phyloP scores from a whole-genome alignment of 1,140 invertebrate genomes.

The Hylaeus volcanicus region DNA sequence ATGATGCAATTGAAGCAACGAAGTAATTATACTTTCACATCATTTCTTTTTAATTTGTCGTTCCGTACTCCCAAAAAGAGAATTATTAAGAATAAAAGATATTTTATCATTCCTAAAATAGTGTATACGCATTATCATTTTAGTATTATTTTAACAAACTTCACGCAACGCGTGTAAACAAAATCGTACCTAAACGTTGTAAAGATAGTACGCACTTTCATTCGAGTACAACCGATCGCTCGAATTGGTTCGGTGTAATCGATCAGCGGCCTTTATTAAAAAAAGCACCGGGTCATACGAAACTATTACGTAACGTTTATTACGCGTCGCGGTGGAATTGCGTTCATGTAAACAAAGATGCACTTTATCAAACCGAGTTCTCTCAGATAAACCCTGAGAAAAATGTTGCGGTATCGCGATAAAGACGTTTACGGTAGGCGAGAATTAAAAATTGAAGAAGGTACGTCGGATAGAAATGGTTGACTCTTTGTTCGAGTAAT shows the following conservation, averaged over 20 bases:
- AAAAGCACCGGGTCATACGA: neutral
- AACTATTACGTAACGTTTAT: conserved; percentile 26
- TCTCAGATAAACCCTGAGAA: conserved; percentile 14
- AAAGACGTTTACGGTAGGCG: neutral
- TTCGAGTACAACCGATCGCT: conserved; percentile 7
- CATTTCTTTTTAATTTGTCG: too few species aligned
- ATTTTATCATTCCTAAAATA: too few species aligned
- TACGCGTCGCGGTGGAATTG: neutral
- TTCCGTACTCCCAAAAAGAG: too few species aligned
- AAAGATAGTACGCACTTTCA: neutral
- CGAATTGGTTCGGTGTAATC: neutral
- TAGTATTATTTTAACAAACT: neutral
- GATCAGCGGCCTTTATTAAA: conserved; percentile 5
- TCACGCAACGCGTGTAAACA: neutral
- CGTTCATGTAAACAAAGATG: conserved; percentile 14
- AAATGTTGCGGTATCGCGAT: conserved; percentile 20
- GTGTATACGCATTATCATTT: neutral
- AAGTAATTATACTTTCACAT: too few species aligned
- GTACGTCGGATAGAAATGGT: too few species aligned
- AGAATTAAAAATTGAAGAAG: neutral
- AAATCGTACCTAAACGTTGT: neutral
- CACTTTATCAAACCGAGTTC: conserved; percentile 7
- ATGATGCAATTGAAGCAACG: too few species aligned
- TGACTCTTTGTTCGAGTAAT: too few species aligned
- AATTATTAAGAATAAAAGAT: too few species aligned